Evolutionary conservation across 2,797 vertebrate genomes (phyloP).

Genomic region (Pangasius djambal): DNA sequence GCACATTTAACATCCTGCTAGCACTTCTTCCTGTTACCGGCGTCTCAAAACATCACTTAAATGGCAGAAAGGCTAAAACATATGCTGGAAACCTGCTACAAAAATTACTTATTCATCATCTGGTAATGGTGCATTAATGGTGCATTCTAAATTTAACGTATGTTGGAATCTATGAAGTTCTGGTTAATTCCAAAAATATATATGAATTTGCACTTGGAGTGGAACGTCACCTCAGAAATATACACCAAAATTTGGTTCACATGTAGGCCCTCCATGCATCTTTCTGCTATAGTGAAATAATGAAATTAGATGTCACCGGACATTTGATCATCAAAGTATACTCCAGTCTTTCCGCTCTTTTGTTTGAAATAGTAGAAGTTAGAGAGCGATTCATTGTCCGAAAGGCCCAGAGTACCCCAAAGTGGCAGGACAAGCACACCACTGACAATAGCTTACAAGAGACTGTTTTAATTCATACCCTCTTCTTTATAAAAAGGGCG

Average conservation of each 20-base stretch:
- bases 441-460: slow-evolving; percentile 80
- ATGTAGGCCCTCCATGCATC: slow-evolving; percentile 42
- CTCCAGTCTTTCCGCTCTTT: slow-evolving; percentile 73
- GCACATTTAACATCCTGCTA: slow-evolving; percentile 60
- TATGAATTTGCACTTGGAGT: slow-evolving; percentile 8
- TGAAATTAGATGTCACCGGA: slow-evolving; percentile 65
- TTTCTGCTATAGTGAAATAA: slow-evolving; percentile 38
- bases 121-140: neutral
- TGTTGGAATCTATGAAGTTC: neutral
- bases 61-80: slow-evolving; percentile 44
- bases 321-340: slow-evolving; percentile 73
- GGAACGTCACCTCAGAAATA: slow-evolving; percentile 28
- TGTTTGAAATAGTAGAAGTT: slow-evolving; percentile 72
- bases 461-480: slow-evolving; percentile 86
- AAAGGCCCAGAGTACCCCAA: slow-evolving; percentile 71
- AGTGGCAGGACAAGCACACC: slow-evolving; percentile 76
- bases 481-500: slow-evolving; percentile 72
- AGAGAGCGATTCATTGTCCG: slow-evolving; percentile 66
- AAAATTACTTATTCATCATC: slow-evolving; percentile 30
- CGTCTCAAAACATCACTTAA: slow-evolving; percentile 54
- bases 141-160: neutral
- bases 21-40: slow-evolving; percentile 53
- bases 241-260: slow-evolving; percentile 66
- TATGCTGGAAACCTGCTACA: slow-evolving; percentile 24
- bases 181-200: neutral